A percentile compares a stretch with the other conserved stretches of the same genome.
Evolutionary conservation across 2,888 invertebrate species (phyloP).

Genomic region (Kryphioiulus occultus): DNA sequence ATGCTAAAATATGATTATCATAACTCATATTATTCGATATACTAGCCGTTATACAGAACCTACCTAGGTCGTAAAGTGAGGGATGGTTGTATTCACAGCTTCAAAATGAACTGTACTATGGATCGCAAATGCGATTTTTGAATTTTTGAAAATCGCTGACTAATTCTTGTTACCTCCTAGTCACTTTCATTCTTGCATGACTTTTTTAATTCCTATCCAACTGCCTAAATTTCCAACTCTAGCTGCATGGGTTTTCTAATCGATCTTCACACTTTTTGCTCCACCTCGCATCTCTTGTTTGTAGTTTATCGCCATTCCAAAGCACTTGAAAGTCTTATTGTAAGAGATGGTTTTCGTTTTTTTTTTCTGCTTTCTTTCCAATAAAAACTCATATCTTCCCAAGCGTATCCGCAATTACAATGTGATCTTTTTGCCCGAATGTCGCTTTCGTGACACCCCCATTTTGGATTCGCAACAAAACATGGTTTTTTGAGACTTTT

Average conservation of each 20-base stretch:
- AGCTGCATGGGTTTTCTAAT: slow-evolving; percentile 13
- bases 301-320: slow-evolving; percentile 36
- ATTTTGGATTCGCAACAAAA: slow-evolving; percentile 39
- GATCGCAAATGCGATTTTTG: neutral
- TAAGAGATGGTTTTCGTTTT: slow-evolving; percentile 37
- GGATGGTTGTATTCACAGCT: neutral
- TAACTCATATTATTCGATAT: too few relatives aligned
- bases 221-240: neutral
- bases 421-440: slow-evolving; percentile 35
- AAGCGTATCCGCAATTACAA: slow-evolving; percentile 45
- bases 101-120: neutral
- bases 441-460: slow-evolving; percentile 32
- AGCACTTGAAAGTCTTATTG: slow-evolving; percentile 43
- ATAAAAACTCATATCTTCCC: slow-evolving; percentile 41
- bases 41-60: too few relatives aligned
- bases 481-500: neutral
- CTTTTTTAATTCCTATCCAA: slow-evolving; percentile 35
- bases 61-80: too few relatives aligned
- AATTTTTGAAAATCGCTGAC: slow-evolving; percentile 28
- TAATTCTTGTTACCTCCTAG: slow-evolving; percentile 29
- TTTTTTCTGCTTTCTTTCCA: neutral
- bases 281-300: slow-evolving; percentile 40
- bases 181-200: neutral
- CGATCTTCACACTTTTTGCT: slow-evolving; percentile 46
- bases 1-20: too few relatives aligned